phyloP scores from a whole-genome alignment of 1,140 invertebrate species.

The silkworm (Bombyx mori) region ASM3026992v2 NC_085113.1:4351501-4352000 shows the following conservation, averaged over 20 bases:
- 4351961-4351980: slow-evolving; percentile 5
- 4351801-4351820: too few species aligned
- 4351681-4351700: too few species aligned
- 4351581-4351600: slow-evolving; percentile 5
- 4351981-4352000: slow-evolving; percentile 12
- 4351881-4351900: slow-evolving; percentile 30
- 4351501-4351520: slow-evolving; percentile 48
- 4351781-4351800: too few species aligned
- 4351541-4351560: slow-evolving; percentile 52
- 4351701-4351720: too few species aligned
- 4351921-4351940: slow-evolving; percentile 18
- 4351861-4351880: slow-evolving; percentile 20
- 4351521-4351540: slow-evolving; percentile 47
- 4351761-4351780: too few species aligned
- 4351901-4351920: slow-evolving; percentile 29
- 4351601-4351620: slow-evolving; percentile 2
- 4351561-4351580: slow-evolving; percentile 14
- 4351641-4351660: too few species aligned
- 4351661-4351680: too few species aligned
- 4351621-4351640: too few species aligned
- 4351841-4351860: too few species aligned
- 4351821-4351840: too few species aligned
- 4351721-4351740: too few species aligned
- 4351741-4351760: too few species aligned
- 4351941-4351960: slow-evolving; percentile 5